phyloP scores from a whole-genome alignment of 2,797 vertebrate species.

The Neomorphus geoffroyi region DNA sequence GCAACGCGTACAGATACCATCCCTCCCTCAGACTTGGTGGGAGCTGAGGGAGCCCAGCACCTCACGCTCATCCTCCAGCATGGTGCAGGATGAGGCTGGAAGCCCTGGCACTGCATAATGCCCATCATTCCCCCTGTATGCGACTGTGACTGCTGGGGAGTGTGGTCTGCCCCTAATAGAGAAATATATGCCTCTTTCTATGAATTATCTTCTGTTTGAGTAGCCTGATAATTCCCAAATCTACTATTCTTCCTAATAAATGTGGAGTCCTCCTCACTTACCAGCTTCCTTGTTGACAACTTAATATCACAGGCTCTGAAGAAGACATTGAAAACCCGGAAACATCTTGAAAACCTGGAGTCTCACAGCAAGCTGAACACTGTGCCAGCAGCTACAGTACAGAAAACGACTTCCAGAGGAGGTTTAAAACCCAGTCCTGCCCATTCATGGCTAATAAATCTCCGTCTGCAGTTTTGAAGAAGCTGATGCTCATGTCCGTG shows the following conservation, averaged over 20 bases:
- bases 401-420: neutral
- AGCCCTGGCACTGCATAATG: neutral
- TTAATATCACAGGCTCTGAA: neutral
- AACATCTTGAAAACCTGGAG: neutral
- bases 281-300: neutral
- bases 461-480: neutral
- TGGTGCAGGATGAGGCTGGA: neutral
- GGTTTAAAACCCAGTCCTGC: neutral
- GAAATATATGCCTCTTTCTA: neutral
- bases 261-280: neutral
- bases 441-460: neutral
- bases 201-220: neutral
- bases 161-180: neutral
- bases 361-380: neutral
- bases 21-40: neutral
- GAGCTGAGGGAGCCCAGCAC: neutral
- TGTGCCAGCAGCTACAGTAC: neutral
- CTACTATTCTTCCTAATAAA: conserved; percentile 4
- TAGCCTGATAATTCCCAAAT: conserved; percentile 24
- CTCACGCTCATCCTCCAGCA: neutral
- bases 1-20: accelerated
- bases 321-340: neutral
- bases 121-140: neutral
- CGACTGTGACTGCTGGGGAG: neutral
- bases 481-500: neutral